Base-by-base conservation (phyloP, 2,888 invertebrate genomes). In the Physocephala rufipes region DNA sequence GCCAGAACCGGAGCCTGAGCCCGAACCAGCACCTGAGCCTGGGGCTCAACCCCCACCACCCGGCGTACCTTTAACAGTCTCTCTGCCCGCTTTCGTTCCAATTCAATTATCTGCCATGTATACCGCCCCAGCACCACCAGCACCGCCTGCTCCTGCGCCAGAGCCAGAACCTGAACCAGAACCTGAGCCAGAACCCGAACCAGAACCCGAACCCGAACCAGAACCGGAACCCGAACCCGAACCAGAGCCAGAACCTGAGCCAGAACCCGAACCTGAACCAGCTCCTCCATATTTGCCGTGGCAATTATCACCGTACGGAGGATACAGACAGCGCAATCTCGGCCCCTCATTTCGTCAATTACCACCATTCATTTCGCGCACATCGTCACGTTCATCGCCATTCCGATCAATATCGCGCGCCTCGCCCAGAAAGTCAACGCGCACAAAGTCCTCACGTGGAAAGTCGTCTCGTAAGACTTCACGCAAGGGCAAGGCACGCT, bases 91-190 rank as follows among this genome's bases (percentile, higher is more conserved):
- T 58, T 82, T 85, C 71, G 85, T 85, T 28, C 84, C 84, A 66
- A 85, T 85, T 26, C 85, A 85, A 73, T 71, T 85, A 21, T 82
- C 84, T 1, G 85, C 84, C 16, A 85, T 85, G 85, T 85, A 80
- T 81, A 63, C 87, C 83, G 83, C 86, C 85, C 24, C 85, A 79
- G 77, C 81, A 82, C 58, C 84, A 84, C 77, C 82, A 85, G 24
- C 85, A 84, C 76, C 78, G 7, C 74, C 79, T 61, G 76, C 74
- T 1, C 81, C 85, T 1, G 79, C 84, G 70, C 77, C 67, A 0
- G 76, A 75, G 51, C 74, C 74, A 5, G 69, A 19, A 16, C 55
- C 59, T 15, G 76, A 71, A 28, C 77, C 76, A 2, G 78, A 77
- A 47, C 76, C 74, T n/a, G 80, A 66, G 67, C 77, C 61, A 70